Base-by-base conservation (phyloP, 2,888 invertebrate species). In the Macrophya annulata region DNA sequence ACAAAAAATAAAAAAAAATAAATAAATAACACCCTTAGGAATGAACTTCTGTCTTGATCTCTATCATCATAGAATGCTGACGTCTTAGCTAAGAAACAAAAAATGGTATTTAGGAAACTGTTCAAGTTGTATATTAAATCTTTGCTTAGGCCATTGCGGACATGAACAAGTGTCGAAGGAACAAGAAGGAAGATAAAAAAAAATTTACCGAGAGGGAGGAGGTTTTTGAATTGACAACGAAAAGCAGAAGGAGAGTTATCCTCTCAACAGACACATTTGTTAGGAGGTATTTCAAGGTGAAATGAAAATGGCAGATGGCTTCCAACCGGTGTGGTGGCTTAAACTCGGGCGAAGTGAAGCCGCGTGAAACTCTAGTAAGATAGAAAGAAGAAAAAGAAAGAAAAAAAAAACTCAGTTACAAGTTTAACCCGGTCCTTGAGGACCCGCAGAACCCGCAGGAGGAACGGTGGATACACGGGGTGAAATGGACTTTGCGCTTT, bases 361-460 rank as follows among this genome's bases (percentile, higher is more conserved):
- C 37, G 10, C 31, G 37, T 37, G 45, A 74, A 45, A 21, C 10
- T 15, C 25, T 17, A 71, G 17, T n/a, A 40, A 71, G 31, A 71
- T 9, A n/a, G 31, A 17, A 15, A 71, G 37, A 68, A 9, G 31
- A 45, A 21, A 84, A 15, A 71, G 37, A 68, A 9, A 37, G 25
- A 21, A 84, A 76, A 84, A 76, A 85, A 74, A 45, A 68, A 77
- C 15, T 21, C 51, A 59, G 48, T 21, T 68, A 84, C 81, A 84
- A 86, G 86, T 84, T 76, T 55, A 71, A 85, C 65, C n/a, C 71
- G 55, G 81, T 48, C 21, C 81, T 48, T 71, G 68, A 71, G 68
- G 82, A 77, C 82, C 85, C 84, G 81, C 71, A 76, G 68, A 51
- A 86, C 55, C 55, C 51, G 48, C 31, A 51, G 82, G 48, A 81